These are phyloP conservation scores for Gasteruption jaculator DNA, from an alignment of 2,888 invertebrate species.

Conservation along the genomic window DNA sequence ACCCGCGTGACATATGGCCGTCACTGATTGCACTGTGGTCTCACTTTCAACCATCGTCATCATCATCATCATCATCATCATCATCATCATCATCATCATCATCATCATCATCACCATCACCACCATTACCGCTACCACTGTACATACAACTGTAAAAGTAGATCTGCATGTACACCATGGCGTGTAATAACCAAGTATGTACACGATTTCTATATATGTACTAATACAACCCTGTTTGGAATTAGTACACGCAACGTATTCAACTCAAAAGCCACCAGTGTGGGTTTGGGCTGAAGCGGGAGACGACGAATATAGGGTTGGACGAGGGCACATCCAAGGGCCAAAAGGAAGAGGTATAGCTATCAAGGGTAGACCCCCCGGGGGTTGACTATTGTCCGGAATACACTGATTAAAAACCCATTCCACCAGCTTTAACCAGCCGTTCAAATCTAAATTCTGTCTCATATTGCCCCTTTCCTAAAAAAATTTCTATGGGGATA, in stretches of 20 bases:
- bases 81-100: constrained; percentile 1
- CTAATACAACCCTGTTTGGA: constrained; percentile 26
- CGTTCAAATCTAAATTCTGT: constrained; percentile 24
- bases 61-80: constrained; percentile 13
- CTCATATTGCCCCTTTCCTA: too few species aligned
- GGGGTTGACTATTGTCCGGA: constrained; percentile 46
- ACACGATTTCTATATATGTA: constrained; percentile 25
- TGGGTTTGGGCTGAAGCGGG: too few species aligned
- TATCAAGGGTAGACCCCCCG: constrained; percentile 38
- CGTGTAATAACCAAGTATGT: constrained; percentile 8
- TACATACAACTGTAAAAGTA: too few species aligned
- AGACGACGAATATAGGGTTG: too few species aligned
- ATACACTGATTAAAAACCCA: constrained; percentile 50
- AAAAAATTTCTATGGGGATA: too few species aligned
- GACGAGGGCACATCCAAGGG: constrained; percentile 31
- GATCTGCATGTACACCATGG: too few species aligned
- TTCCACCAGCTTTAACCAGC: constrained; percentile 35
- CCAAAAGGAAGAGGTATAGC: constrained; percentile 39
- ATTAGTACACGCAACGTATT: constrained; percentile 23
- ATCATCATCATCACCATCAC: constrained; percentile 16
- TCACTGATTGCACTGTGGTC: constrained; percentile 36
- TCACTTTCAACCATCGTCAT: constrained; percentile 33
- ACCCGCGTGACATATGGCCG: constrained; percentile 41
- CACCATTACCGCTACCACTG: constrained; percentile 10
- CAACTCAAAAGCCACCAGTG: too few species aligned